A percentile compares a stretch with the other conserved stretches of the same genome.
phyloP scores from a whole-genome alignment of 2,113 vertebrate genomes.

The Porphyrio hochstetteri region DNA sequence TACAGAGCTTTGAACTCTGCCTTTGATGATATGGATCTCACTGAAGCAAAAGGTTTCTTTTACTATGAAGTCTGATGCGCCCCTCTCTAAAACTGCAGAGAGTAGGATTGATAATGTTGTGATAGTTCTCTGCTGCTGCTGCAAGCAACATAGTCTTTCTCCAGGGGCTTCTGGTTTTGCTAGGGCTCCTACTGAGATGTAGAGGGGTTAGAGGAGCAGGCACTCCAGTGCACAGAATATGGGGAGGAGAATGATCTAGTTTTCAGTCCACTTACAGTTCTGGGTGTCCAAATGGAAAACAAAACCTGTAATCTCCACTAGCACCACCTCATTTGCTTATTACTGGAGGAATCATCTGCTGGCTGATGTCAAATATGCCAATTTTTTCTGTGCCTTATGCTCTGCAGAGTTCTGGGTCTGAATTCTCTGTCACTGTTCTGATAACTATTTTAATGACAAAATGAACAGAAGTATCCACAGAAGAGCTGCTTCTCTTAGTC shows the following conservation, averaged over 20 bases:
- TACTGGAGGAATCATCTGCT: background rate
- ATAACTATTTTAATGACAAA: background rate
- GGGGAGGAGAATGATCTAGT: background rate
- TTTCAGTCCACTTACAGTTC: background rate
- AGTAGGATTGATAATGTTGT: background rate
- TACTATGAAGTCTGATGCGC: background rate
- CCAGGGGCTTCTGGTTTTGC: background rate
- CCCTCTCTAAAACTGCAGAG: background rate
- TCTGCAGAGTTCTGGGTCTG: background rate
- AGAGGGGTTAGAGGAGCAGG: background rate
- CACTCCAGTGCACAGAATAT: background rate
- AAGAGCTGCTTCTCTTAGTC: background rate
- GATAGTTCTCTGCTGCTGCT: background rate
- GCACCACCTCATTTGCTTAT: background rate
- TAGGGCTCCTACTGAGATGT: background rate
- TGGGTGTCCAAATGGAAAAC: background rate
- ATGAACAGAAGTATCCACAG: background rate
- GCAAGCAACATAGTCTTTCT: background rate
- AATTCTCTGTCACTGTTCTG: background rate
- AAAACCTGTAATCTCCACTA: background rate
- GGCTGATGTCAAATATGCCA: background rate
- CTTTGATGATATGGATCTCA: constrained; percentile 27
- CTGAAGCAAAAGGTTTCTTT: background rate
- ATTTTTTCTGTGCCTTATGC: background rate
- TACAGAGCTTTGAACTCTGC: constrained; percentile 22